A percentile compares a stretch with the other conserved stretches of the same genome.
These are phyloP conservation scores for Cyprinella venusta DNA, from an alignment of 2,797 vertebrate genomes.

Conservation along the genomic window DNA sequence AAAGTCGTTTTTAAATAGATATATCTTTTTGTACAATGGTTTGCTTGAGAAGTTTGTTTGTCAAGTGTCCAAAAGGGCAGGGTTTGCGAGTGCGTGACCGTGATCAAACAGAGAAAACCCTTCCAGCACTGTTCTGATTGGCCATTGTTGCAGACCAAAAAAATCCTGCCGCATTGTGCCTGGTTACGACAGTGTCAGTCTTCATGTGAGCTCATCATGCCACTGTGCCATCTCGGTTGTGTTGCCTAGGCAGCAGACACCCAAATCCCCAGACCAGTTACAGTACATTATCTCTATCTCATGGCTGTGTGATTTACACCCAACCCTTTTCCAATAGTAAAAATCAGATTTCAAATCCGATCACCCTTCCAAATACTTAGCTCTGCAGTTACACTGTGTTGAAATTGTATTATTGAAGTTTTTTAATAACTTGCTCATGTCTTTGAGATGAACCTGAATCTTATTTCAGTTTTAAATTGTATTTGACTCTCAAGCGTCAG, in stretches of 20 bases:
- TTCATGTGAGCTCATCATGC: slow-evolving; percentile 10
- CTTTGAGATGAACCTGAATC: not conserved
- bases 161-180: not conserved
- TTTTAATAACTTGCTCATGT: not conserved
- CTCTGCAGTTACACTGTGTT: not conserved
- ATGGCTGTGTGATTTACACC: slow-evolving; percentile 40
- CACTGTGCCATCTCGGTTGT: slow-evolving; percentile 21
- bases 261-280: slow-evolving; percentile 58
- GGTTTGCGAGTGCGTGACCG: not conserved
- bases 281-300: slow-evolving; percentile 67
- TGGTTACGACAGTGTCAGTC: not conserved
- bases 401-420: not conserved
- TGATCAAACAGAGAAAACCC: not conserved
- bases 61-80: not conserved
- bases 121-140: not conserved
- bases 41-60: not conserved
- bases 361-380: not conserved
- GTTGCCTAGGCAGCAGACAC: slow-evolving; percentile 70
- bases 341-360: slow-evolving; percentile 15
- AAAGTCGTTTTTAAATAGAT: not conserved
- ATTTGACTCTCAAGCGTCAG: slow-evolving; percentile 1
- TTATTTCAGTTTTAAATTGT: not conserved
- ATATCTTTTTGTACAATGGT: not conserved
- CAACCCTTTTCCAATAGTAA: slow-evolving; percentile 22
- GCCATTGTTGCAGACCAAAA: not conserved